Base-by-base conservation (phyloP, 2,113 vertebrate genomes). In the Plestiodon gilberti region DNA sequence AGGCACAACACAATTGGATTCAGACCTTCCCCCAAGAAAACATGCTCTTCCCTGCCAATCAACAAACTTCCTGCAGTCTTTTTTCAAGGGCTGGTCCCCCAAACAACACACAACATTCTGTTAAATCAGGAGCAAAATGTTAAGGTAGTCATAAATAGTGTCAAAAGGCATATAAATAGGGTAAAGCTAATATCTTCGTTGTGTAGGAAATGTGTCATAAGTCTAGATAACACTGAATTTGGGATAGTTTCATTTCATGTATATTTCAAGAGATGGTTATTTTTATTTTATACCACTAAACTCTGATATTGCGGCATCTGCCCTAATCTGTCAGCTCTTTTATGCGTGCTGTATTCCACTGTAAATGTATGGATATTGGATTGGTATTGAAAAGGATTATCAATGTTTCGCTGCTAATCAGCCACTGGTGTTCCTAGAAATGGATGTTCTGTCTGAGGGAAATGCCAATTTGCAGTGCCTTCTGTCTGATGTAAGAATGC, bases 261-360 rank as follows among this genome's bases (percentile, higher is more conserved):
- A 23, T 70, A 40, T n/a, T 67, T 67, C 28, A 81, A 18, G 6
- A 48, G 79, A 81, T 43, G 35, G 0, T 0, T 77, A 77, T 84
- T 48, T 48, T 74, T 0, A 22, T 62, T 52, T 43, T 30, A 15
- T 77, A 70, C 71, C 57, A 73, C 11, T 20, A 23, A 2, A 25
- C 79, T 84, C 23, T 38, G 22, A 22, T 84, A 64, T n/a, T 88
- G 48, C 83, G 83, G 65, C 15, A 82, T 17, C 22, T 83, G 70
- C 82, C 85, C 6, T 88, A 80, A 61, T 30, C 64, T 70, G 17
- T 62, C 22, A 62, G 9, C 2, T 62, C 28, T 20, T 78, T 88
- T 59, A 40, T 33, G 3, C 67, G 33, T 70, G 62, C 84, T 86
- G 74, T 75, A 65, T 71, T 52, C 82, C 82, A 28, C 67, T 83